A percentile compares a stretch with the other conserved stretches of the same genome.
phyloP scores from a whole-genome alignment of 2,888 invertebrate species.

The Parnassius orleans region DNA sequence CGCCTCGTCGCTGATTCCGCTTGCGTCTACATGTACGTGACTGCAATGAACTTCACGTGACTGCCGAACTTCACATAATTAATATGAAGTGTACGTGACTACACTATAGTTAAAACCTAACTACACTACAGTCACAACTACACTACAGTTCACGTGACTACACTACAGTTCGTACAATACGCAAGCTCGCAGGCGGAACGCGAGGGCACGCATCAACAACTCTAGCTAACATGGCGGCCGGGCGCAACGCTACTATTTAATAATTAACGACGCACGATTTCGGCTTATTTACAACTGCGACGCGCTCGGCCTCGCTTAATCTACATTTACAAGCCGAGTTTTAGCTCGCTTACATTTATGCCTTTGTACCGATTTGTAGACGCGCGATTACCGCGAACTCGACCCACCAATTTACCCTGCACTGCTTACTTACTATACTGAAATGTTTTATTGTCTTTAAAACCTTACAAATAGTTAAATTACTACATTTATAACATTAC shows the following conservation, averaged over 20 bases:
- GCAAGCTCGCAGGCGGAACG: constrained; percentile 36
- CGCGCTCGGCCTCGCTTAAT: constrained; percentile 28
- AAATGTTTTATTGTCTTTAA: constrained; percentile 9
- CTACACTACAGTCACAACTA: constrained; percentile 37
- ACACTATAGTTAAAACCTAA: too few species aligned
- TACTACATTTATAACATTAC: constrained; percentile 15
- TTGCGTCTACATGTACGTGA: constrained; percentile 36
- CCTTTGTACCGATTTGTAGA: constrained; percentile 71
- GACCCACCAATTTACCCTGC: constrained; percentile 10
- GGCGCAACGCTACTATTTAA: constrained; percentile 32
- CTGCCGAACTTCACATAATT: too few species aligned
- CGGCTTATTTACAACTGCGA: constrained; percentile 41
- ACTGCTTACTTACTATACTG: constrained; percentile 20
- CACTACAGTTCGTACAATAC: too few species aligned
- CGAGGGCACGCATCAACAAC: constrained; percentile 56
- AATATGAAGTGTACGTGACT: too few species aligned
- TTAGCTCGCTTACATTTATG: constrained; percentile 55
- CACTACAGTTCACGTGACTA: constrained; percentile 32
- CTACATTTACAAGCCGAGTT: constrained; percentile 37
- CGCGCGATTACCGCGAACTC: constrained; percentile 51
- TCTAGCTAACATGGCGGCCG: constrained; percentile 50
- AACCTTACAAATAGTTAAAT: constrained; percentile 10
- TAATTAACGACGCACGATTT: constrained; percentile 31
- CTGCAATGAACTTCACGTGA: constrained; percentile 37
- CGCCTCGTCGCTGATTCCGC: constrained; percentile 50